Evolutionary conservation across 2,888 invertebrate species (phyloP).

Genomic region (Lepidochitona cinerea): DNA sequence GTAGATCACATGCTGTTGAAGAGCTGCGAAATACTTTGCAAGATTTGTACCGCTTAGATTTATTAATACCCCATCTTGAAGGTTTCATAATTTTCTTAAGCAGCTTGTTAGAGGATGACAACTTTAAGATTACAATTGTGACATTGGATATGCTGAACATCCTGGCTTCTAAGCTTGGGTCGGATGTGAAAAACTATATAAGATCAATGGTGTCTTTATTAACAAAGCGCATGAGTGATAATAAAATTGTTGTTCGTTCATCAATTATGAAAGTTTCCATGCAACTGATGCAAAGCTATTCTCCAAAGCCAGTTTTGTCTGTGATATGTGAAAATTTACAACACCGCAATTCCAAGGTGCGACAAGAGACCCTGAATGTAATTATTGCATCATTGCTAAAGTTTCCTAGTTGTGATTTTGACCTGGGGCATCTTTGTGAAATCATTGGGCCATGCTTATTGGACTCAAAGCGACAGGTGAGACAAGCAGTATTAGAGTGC

Average conservation of each 20-base stretch:
- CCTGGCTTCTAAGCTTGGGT: slow-evolving; percentile 71
- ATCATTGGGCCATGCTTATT: slow-evolving; percentile 72
- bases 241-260: slow-evolving; percentile 73
- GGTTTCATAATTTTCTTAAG: slow-evolving; percentile 77
- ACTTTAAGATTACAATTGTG: slow-evolving; percentile 73
- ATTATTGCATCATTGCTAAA: slow-evolving; percentile 83
- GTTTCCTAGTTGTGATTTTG: slow-evolving; percentile 84
- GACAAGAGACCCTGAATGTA: slow-evolving; percentile 83
- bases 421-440: slow-evolving; percentile 72
- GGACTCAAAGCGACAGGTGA: slow-evolving; percentile 81
- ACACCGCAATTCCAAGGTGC: slow-evolving; percentile 75
- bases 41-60: slow-evolving; percentile 53
- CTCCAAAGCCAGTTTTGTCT: slow-evolving; percentile 74
- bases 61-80: slow-evolving; percentile 77
- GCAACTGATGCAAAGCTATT: slow-evolving; percentile 73
- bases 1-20: slow-evolving; percentile 76
- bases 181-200: slow-evolving; percentile 71
- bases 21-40: slow-evolving; percentile 75
- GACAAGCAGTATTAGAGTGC: slow-evolving; percentile 84
- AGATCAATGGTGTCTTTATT: slow-evolving; percentile 72
- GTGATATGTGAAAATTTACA: slow-evolving; percentile 73
- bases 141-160: slow-evolving; percentile 72
- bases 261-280: slow-evolving; percentile 73
- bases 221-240: slow-evolving; percentile 72
- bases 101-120: slow-evolving; percentile 77